These are phyloP conservation scores for Crepidodera aurea DNA, from an alignment of 2,888 invertebrate species.

Conservation along the genomic window DNA sequence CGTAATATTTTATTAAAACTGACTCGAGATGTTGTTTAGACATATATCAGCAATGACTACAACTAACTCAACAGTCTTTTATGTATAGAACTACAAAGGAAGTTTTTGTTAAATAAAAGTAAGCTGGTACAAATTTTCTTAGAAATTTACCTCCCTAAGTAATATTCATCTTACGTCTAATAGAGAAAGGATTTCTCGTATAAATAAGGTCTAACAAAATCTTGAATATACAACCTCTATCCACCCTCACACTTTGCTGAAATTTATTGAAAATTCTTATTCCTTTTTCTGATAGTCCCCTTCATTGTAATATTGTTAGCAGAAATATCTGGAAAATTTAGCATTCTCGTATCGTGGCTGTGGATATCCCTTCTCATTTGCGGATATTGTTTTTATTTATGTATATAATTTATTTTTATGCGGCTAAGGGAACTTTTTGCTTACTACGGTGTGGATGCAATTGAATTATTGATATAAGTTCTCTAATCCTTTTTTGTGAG, in stretches of 20 bases:
- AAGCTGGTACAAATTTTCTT: too few species aligned
- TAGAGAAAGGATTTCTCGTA: too few species aligned
- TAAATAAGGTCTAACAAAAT: background rate
- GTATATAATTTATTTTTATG: background rate
- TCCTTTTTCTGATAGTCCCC: slow-evolving; percentile 7
- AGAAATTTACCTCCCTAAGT: too few species aligned
- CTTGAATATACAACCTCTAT: background rate
- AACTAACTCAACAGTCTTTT: too few species aligned
- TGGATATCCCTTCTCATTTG: background rate
- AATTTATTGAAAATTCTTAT: slow-evolving; percentile 15
- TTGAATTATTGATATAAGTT: background rate
- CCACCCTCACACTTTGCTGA: slow-evolving; percentile 5
- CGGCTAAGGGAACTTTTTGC: background rate
- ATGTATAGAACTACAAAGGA: too few species aligned
- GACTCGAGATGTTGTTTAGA: too few species aligned
- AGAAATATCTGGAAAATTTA: slow-evolving; percentile 7
- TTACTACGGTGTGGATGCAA: background rate
- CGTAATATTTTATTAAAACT: too few species aligned
- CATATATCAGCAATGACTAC: too few species aligned
- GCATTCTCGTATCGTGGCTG: background rate
- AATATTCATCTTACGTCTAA: too few species aligned
- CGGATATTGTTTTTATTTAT: slow-evolving; percentile 9
- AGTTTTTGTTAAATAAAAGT: too few species aligned
- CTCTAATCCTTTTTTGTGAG: background rate
- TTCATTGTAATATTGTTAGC: slow-evolving; percentile 11